These are phyloP conservation scores for Condylura cristata DNA, from an alignment of 2,113 vertebrate genomes.

Conservation along the genomic window DNA sequence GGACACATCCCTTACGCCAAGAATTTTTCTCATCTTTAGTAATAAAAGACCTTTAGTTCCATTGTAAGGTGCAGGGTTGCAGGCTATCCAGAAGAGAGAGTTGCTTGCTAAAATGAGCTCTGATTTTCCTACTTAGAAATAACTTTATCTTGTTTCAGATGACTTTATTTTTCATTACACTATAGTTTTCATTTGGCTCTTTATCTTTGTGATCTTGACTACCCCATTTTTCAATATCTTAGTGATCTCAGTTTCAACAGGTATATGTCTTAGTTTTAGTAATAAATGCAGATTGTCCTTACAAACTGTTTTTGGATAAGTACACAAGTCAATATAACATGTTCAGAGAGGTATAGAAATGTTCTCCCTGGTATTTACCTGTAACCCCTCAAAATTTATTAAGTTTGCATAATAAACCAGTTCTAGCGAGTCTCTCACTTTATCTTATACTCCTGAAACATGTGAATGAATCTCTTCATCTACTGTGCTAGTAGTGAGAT, in stretches of 20 bases:
- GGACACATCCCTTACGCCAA: not conserved
- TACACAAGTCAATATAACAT: not conserved
- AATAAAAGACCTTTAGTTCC: not conserved
- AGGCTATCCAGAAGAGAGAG: not conserved
- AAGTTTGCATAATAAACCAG: not conserved
- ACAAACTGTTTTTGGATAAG: not conserved
- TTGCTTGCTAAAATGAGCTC: not conserved
- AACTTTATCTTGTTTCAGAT: slow-evolving; percentile 20
- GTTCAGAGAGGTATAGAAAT: not conserved
- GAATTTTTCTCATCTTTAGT: not conserved
- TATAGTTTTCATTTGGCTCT: not conserved
- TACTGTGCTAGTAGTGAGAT: not conserved
- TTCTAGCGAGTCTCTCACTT: not conserved
- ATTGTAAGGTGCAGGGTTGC: not conserved
- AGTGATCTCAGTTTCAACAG: not conserved
- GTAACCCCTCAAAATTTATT: not conserved
- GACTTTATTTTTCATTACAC: not conserved
- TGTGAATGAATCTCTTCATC: not conserved
- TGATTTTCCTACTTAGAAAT: not conserved
- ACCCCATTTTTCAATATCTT: not conserved
- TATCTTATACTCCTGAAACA: not conserved
- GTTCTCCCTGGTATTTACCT: not conserved
- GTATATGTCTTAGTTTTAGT: not conserved
- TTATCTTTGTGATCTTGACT: not conserved
- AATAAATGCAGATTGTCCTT: not conserved